Conservation (phyloP, 2,797 vertebrate genomes). For the Coranthus polyacanthus region DNA sequence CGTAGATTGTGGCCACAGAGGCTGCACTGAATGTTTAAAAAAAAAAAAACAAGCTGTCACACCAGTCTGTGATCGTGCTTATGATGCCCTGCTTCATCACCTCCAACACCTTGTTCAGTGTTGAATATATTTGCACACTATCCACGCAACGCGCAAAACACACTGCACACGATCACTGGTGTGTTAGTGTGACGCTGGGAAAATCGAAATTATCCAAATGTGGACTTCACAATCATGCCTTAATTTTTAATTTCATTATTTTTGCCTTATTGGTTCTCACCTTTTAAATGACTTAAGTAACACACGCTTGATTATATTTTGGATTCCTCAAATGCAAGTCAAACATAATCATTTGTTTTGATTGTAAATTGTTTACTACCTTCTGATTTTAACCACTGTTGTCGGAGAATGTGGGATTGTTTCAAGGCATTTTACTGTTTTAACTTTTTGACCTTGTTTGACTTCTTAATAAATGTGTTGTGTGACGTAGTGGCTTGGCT, state of each 20-base stretch:
- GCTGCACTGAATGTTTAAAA: neutral
- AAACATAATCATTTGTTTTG: conserved; percentile 45
- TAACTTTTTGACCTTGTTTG: conserved; percentile 43
- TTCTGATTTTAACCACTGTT: conserved; percentile 34
- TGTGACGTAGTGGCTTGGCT: conserved; percentile 3
- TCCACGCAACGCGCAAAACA: conserved; percentile 26
- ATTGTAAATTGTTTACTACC: conserved; percentile 40
- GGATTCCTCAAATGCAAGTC: conserved; percentile 2
- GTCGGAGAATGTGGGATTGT: neutral
- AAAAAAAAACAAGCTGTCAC: neutral
- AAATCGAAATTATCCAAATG: conserved; percentile 43
- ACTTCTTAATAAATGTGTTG: conserved; percentile 63
- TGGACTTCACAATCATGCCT: conserved; percentile 66
- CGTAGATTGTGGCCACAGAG: neutral
- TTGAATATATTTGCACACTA: conserved; percentile 67
- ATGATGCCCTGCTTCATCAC: conserved; percentile 15
- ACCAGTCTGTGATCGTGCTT: conserved; percentile 9
- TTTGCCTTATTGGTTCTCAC: conserved; percentile 57
- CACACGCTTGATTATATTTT: conserved; percentile 14
- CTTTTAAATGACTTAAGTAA: conserved; percentile 2
- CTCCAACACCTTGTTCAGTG: conserved; percentile 35
- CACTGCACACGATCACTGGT: conserved; percentile 22
- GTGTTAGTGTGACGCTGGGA: conserved; percentile 30
- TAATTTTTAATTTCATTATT: conserved; percentile 39
- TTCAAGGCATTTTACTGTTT: conserved; percentile 21